phyloP scores from a whole-genome alignment of 2,797 vertebrate species.

The Delichon dasypus region DNA sequence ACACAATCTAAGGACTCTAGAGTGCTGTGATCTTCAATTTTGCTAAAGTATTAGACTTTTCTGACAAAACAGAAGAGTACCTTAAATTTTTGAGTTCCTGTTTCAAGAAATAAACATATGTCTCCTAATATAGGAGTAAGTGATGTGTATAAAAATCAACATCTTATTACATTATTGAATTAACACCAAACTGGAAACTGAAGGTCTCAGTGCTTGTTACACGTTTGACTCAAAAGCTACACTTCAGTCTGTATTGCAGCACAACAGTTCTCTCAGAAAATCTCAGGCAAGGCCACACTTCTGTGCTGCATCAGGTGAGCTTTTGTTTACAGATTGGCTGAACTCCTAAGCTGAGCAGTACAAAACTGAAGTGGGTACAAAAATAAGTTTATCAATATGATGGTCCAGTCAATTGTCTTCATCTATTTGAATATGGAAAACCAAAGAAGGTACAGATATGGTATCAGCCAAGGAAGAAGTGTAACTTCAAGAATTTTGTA shows the following conservation, averaged over 20 bases:
- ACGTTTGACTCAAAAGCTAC: background rate
- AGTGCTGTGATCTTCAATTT: background rate
- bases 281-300: background rate
- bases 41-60: background rate
- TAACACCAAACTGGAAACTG: background rate
- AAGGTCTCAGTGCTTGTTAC: background rate
- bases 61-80: background rate
- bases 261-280: background rate
- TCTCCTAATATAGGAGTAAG: background rate
- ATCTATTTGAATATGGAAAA: background rate
- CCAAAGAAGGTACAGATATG: background rate
- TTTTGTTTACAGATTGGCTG: background rate
- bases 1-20: background rate
- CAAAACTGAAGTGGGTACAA: background rate
- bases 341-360: background rate
- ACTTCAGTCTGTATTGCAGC: background rate
- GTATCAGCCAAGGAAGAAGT: background rate
- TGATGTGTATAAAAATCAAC: background rate
- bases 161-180: background rate
- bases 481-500: background rate
- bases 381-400: background rate
- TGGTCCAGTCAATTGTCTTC: background rate
- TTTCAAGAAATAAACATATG: accelerated
- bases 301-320: background rate
- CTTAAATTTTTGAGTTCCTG: background rate